phyloP scores from a whole-genome alignment of 2,797 vertebrate genomes.

The Hydrocynus forskahlii region DNA sequence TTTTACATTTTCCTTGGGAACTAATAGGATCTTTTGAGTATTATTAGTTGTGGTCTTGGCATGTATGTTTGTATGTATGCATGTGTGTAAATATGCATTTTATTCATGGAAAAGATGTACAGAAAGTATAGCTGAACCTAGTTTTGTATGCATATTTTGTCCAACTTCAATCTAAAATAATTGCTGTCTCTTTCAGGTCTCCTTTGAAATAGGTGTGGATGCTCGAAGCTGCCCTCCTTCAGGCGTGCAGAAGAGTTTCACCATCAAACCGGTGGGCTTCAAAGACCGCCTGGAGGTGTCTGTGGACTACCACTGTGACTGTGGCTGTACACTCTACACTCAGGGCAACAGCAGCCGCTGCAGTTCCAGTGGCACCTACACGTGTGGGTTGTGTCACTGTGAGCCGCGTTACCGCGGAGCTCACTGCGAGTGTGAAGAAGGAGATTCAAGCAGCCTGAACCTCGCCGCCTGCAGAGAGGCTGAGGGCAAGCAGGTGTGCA shows the following conservation, averaged over 20 bases:
- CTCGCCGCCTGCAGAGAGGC: constrained; percentile 89
- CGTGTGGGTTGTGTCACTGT: constrained; percentile 89
- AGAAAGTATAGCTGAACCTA: too few species aligned
- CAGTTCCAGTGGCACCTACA: constrained; percentile 85
- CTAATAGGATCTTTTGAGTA: too few species aligned
- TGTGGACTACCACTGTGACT: constrained; percentile 86
- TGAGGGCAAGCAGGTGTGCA: constrained; percentile 92
- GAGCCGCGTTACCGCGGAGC: constrained; percentile 87
- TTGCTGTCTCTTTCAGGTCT: constrained; percentile 77
- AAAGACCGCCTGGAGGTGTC: constrained; percentile 89
- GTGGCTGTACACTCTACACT: constrained; percentile 77
- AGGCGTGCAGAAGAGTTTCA: constrained; percentile 77
- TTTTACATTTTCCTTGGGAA: too few species aligned
- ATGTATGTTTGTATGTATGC: neutral
- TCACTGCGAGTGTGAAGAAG: constrained; percentile 91
- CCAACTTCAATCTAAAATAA: neutral
- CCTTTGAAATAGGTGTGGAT: constrained; percentile 89
- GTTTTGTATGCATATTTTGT: neutral
- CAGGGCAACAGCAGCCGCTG: constrained; percentile 83
- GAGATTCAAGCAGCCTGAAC: constrained; percentile 76
- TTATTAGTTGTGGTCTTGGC: too few species aligned
- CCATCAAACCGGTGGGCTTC: constrained; percentile 93
- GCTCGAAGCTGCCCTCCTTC: constrained; percentile 83
- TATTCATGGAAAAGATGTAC: too few species aligned
- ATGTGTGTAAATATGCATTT: too few species aligned